phyloP scores from a whole-genome alignment of 1,140 invertebrate genomes.

The Drosophila pseudoananassae region DNA sequence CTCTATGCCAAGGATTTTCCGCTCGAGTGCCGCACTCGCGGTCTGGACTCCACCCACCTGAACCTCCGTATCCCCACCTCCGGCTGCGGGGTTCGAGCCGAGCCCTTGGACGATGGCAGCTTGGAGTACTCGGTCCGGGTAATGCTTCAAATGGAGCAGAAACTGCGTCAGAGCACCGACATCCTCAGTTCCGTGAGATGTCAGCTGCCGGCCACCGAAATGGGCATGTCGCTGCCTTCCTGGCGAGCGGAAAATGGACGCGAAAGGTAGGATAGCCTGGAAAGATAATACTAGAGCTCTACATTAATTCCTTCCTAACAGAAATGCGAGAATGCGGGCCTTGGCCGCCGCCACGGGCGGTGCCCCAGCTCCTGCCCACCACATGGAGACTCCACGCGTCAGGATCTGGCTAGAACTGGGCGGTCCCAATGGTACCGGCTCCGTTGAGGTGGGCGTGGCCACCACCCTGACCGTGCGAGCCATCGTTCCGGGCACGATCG shows the following conservation, averaged over 20 bases:
- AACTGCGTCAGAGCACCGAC: slow-evolving; percentile 89
- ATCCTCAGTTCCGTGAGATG: slow-evolving; percentile 87
- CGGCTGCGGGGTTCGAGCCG: slow-evolving; percentile 88
- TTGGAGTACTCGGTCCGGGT: slow-evolving; percentile 88
- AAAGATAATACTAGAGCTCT: not conserved
- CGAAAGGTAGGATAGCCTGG: slow-evolving; percentile 47
- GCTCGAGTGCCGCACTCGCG: slow-evolving; percentile 86
- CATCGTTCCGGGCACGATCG: slow-evolving; percentile 88
- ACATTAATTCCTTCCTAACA: slow-evolving; percentile 14
- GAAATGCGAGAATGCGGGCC: slow-evolving; percentile 81
- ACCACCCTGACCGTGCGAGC: slow-evolving; percentile 88
- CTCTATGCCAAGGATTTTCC: slow-evolving; percentile 90
- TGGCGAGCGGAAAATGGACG: slow-evolving; percentile 21
- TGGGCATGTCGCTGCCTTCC: slow-evolving; percentile 70
- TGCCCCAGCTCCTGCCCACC: slow-evolving; percentile 7
- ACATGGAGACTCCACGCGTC: slow-evolving; percentile 73
- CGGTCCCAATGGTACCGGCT: slow-evolving; percentile 83
- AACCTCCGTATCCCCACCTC: slow-evolving; percentile 87
- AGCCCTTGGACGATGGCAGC: slow-evolving; percentile 84
- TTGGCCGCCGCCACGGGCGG: slow-evolving; percentile 39
- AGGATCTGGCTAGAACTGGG: slow-evolving; percentile 90
- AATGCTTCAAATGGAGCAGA: slow-evolving; percentile 89
- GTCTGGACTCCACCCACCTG: slow-evolving; percentile 84
- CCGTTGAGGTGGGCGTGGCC: slow-evolving; percentile 89
- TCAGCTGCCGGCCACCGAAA: slow-evolving; percentile 75